Evolutionary conservation across 2,797 vertebrate genomes (phyloP).

Genomic region (Emys orbicularis): DNA sequence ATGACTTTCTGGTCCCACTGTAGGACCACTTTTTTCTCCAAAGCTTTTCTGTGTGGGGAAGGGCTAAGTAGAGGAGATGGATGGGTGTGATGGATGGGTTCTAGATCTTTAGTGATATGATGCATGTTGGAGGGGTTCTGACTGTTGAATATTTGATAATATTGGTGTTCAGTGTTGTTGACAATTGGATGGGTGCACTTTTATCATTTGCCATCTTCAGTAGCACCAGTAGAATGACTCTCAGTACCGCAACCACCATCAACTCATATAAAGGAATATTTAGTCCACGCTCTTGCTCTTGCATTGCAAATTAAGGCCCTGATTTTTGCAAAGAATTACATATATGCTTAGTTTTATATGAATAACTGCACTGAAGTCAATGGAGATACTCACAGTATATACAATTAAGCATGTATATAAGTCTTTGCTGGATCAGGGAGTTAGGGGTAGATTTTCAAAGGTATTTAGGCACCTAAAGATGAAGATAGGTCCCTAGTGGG

Average conservation of each 20-base stretch:
- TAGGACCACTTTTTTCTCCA: not conserved
- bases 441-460: not conserved
- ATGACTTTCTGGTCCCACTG: not conserved
- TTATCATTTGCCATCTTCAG: not conserved
- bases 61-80: not conserved
- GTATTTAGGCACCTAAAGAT: not conserved
- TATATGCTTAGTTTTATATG: not conserved
- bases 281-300: not conserved
- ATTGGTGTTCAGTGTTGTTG: not conserved
- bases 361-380: not conserved
- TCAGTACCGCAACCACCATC: not conserved
- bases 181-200: not conserved
- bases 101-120: not conserved
- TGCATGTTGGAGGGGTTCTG: not conserved
- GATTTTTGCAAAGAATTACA: not conserved
- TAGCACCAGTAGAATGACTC: not conserved
- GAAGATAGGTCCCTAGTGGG: not conserved
- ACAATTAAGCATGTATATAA: not conserved
- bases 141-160: not conserved
- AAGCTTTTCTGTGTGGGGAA: not conserved
- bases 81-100: not conserved
- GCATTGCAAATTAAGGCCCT: not conserved
- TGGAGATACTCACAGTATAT: not conserved
- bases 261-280: not conserved
- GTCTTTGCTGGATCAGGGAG: not conserved